Percentiles rank a stretch among this genome's conserved stretches.
phyloP scores from a whole-genome alignment of 2,888 invertebrate species.

The Trisateles emortualis region DNA sequence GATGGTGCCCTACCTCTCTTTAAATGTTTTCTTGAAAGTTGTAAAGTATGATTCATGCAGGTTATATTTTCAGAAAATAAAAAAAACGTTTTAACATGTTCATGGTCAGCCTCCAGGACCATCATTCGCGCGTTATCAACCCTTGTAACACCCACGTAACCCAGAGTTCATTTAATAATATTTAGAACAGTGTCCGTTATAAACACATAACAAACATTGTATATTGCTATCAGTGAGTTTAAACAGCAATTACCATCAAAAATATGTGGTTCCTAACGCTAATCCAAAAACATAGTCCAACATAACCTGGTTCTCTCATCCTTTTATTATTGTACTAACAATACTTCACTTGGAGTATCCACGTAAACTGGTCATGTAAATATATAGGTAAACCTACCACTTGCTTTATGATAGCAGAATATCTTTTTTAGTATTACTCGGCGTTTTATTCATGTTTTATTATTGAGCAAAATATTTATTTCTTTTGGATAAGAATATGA shows the following conservation, averaged over 20 bases:
- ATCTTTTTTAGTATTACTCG: constrained; percentile 52
- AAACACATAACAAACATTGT: constrained; percentile 1
- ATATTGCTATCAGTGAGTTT: constrained; percentile 23
- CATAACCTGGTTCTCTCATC: constrained; percentile 13
- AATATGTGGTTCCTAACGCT: constrained; percentile 37
- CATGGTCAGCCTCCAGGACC: too few relatives aligned
- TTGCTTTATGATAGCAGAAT: constrained; percentile 55
- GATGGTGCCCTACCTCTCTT: too few relatives aligned
- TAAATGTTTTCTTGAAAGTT: too few relatives aligned
- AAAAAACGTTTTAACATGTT: too few relatives aligned
- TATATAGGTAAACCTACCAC: constrained; percentile 37
- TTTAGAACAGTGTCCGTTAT: not conserved
- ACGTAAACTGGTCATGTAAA: constrained; percentile 29
- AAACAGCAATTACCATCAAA: constrained; percentile 37
- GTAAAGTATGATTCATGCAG: too few relatives aligned
- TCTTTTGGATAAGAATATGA: constrained; percentile 24
- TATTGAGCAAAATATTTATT: constrained; percentile 51
- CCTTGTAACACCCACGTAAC: too few relatives aligned
- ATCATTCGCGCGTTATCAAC: too few relatives aligned
- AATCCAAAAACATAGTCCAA: constrained; percentile 32
- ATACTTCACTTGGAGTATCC: constrained; percentile 17
- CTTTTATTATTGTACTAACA: constrained; percentile 19
- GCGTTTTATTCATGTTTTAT: constrained; percentile 62
- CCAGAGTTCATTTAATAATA: too few relatives aligned
- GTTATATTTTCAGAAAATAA: too few relatives aligned